Evolutionary conservation across 2,888 invertebrate genomes (phyloP), one percentile per base, ranked within the genome.

Genomic region (Leucophenga montana): DNA sequence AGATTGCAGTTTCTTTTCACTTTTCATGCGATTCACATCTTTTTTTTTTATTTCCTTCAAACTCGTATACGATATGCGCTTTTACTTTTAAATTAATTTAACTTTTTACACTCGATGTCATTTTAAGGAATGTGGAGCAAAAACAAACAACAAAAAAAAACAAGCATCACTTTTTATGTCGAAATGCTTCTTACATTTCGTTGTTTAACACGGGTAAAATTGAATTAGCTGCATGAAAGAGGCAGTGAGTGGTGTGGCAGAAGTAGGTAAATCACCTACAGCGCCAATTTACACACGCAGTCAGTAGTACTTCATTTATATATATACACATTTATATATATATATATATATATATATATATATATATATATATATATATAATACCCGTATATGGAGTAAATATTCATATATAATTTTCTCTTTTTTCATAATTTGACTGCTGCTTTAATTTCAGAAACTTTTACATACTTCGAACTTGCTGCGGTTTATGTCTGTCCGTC

Each of bases 191-290:
- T 22, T 44, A 16, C 44, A 46, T 66, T 53, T 53, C 48, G 33
- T 66, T 66, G 16, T 50, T 39, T 5, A 11, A 39, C 8, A 53
- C 53, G 53, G 16, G 27, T n/a, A 53, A 66, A 53, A 66, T 53
- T 66, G 66, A 66, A 66, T 66, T 66, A 66, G 16, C n/a, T 53
- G 18, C 53, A 22, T 65, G 6, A 9, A 18, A 9, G 3, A 48
- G 27, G 22, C 14, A 39, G 9, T 8, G 13, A 6, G 53, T 11
- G 14, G 14, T 53, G 18, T 53, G 53, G 53, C 1, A 20, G 16
- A 20, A 18, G 16, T 18, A 2, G 8, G 5, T n/a, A n/a, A 18
- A 16, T 16, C 44, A 62, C 33, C 20, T 13, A 54, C 57, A 57
- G 57, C n/a, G 27, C 22, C 13, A 20, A 57, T 57, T 57, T 31